A percentile compares a stretch with the other conserved stretches of the same genome.
These are phyloP conservation scores for Adelges cooleyi DNA, from an alignment of 1,140 invertebrate genomes.

Conservation along the genomic window DNA sequence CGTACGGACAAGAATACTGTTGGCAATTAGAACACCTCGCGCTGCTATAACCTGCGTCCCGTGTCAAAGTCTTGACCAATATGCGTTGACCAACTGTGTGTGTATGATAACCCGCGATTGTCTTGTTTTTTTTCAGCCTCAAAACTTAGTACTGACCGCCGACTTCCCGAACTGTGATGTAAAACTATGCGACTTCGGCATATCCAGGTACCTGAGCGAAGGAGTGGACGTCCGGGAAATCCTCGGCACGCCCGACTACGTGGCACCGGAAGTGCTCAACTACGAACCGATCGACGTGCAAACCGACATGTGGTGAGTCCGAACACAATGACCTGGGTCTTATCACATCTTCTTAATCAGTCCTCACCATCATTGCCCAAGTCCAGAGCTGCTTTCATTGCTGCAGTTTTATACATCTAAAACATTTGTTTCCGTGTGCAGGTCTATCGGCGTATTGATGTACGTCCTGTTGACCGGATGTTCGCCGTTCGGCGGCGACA, in stretches of 20 bases:
- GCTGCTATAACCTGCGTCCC: too few relatives aligned
- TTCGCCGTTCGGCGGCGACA: slow-evolving; percentile 86
- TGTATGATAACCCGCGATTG: too few relatives aligned
- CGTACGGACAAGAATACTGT: too few relatives aligned
- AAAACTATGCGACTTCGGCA: slow-evolving; percentile 91
- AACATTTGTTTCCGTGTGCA: too few relatives aligned
- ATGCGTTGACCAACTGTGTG: too few relatives aligned
- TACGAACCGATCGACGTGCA: slow-evolving; percentile 85
- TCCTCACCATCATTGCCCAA: too few relatives aligned
- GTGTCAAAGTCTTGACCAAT: too few relatives aligned
- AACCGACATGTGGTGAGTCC: slow-evolving; percentile 86
- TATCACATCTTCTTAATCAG: too few relatives aligned
- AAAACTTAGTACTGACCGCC: slow-evolving; percentile 80
- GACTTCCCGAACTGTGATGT: slow-evolving; percentile 59
- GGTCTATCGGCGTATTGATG: slow-evolving; percentile 71
- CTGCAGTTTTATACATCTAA: too few relatives aligned
- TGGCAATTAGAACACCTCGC: too few relatives aligned
- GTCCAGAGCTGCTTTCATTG: too few relatives aligned
- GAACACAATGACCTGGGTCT: too few relatives aligned
- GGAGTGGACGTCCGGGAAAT: slow-evolving; percentile 86
- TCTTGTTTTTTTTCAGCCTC: slow-evolving; percentile 50
- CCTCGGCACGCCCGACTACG: slow-evolving; percentile 86
- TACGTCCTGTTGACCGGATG: slow-evolving; percentile 86
- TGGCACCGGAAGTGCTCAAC: slow-evolving; percentile 83
- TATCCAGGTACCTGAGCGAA: slow-evolving; percentile 76